phyloP scores from a whole-genome alignment of 2,113 vertebrate species.

The Euleptes europaea region DNA sequence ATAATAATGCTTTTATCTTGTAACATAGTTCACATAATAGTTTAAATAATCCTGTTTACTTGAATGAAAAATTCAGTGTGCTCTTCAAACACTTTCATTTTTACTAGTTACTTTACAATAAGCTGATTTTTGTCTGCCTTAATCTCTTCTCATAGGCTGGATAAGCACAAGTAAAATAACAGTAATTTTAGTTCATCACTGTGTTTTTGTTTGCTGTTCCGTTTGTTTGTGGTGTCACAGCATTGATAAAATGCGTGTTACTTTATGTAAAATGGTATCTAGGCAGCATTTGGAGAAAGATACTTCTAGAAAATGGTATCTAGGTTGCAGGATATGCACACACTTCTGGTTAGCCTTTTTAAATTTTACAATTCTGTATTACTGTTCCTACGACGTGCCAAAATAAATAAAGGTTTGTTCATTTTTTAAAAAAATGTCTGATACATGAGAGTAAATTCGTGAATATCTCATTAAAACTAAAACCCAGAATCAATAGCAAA shows the following conservation, averaged over 20 bases:
- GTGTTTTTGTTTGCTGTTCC: background rate
- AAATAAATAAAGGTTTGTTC: background rate
- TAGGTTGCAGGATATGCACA: background rate
- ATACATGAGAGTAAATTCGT: background rate
- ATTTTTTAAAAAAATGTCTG: background rate
- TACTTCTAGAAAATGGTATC: background rate
- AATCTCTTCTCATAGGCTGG: background rate
- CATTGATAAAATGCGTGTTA: accelerated
- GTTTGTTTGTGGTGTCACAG: background rate
- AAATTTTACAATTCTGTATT: conserved; percentile 18
- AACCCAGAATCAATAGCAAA: background rate
- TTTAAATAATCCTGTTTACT: background rate
- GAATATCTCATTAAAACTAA: background rate
- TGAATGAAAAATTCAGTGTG: background rate
- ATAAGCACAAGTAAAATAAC: background rate
- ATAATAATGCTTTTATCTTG: background rate
- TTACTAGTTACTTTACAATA: conserved; percentile 15
- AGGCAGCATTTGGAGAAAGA: background rate
- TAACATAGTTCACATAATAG: background rate
- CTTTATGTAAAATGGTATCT: background rate
- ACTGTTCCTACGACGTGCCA: conserved; percentile 9
- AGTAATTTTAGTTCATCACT: background rate
- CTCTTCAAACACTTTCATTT: conserved; percentile 41
- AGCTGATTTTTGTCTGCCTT: background rate
- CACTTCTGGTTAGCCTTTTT: background rate